These are phyloP conservation scores for Rhyacophila evoluta DNA, from an alignment of 2,888 invertebrate genomes.

Conservation along the genomic window DNA sequence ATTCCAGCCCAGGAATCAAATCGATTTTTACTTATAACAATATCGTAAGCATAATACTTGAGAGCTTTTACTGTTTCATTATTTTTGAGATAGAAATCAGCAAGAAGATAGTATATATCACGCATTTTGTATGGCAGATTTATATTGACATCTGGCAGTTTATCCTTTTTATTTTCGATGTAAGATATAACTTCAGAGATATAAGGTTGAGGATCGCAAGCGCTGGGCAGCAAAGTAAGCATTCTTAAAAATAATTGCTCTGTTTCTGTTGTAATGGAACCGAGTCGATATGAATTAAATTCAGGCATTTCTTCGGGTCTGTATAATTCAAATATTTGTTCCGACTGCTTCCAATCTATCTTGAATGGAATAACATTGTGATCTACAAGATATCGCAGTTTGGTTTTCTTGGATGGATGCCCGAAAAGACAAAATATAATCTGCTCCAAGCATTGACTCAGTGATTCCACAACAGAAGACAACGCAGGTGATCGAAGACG, in stretches of 20 bases:
- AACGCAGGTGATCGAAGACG: constrained; percentile 76
- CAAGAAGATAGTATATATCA: constrained; percentile 90
- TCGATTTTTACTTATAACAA: constrained; percentile 82
- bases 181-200: constrained; percentile 75
- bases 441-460: constrained; percentile 87
- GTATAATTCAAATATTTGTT: constrained; percentile 84
- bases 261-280: constrained; percentile 86
- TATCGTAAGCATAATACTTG: constrained; percentile 85
- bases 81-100: constrained; percentile 93
- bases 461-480: constrained; percentile 74
- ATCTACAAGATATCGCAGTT: constrained; percentile 74
- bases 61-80: constrained; percentile 81
- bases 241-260: constrained; percentile 81
- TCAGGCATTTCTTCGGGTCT: constrained; percentile 84
- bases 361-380: constrained; percentile 80
- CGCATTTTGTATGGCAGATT: constrained; percentile 73
- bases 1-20: constrained; percentile 95
- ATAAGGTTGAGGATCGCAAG: constrained; percentile 75
- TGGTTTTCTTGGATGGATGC: constrained; percentile 79
- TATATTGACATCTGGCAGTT: constrained; percentile 69
- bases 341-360: constrained; percentile 80
- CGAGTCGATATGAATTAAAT: constrained; percentile 79
- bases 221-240: constrained; percentile 75
- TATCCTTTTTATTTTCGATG: constrained; percentile 73
- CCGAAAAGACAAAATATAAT: constrained; percentile 85